Percentiles rank a stretch among this genome's conserved stretches.
Evolutionary conservation across 2,888 invertebrate genomes (phyloP).

Genomic region (Penaeus monodon): DNA sequence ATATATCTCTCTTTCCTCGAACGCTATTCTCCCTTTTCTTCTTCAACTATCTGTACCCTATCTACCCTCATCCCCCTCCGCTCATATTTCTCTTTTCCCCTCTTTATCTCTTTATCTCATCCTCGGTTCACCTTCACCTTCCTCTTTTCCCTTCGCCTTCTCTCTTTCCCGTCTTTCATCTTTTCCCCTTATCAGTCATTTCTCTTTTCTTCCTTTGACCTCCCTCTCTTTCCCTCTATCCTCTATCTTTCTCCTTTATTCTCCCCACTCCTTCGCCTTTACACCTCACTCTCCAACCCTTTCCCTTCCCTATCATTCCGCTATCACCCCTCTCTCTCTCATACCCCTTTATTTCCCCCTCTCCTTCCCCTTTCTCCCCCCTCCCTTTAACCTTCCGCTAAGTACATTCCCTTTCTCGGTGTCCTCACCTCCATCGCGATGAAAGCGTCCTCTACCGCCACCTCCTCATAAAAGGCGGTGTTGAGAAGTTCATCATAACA

Average conservation of each 20-base stretch:
- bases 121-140: neutral
- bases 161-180: no score
- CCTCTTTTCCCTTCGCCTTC: no score
- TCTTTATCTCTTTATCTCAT: neutral
- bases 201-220: neutral
- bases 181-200: neutral
- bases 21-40: neutral
- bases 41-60: neutral
- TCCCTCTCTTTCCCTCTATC: neutral
- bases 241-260: neutral
- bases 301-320: neutral
- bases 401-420: neutral
- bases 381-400: no score
- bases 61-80: neutral
- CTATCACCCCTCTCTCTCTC: neutral
- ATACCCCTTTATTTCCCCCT: neutral
- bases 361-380: no score
- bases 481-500: slow-evolving; percentile 72
- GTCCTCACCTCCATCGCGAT: slow-evolving; percentile 71
- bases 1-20: neutral
- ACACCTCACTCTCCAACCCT: no score
- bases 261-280: no score
- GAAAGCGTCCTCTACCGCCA: slow-evolving; percentile 71
- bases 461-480: slow-evolving; percentile 70
- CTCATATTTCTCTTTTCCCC: neutral